These are phyloP conservation scores for Falco berigora DNA, from an alignment of 2,797 vertebrate genomes.

Conservation along the genomic window DNA sequence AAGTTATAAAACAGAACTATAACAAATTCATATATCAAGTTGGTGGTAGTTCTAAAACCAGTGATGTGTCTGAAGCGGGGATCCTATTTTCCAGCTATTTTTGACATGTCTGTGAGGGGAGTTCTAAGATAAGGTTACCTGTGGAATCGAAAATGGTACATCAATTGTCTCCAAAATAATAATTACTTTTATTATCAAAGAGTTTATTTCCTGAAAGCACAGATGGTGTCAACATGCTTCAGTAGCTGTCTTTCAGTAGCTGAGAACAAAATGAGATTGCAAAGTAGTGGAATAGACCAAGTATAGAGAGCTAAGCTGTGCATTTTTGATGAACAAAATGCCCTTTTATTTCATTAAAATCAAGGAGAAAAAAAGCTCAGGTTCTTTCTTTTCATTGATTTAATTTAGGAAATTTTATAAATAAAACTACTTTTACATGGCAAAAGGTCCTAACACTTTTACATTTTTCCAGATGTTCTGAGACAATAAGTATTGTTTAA, in stretches of 20 bases:
- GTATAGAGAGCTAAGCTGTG: neutral
- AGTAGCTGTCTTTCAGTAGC: neutral
- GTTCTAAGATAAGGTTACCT: neutral
- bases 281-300: neutral
- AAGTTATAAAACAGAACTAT: neutral
- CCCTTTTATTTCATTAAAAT: neutral
- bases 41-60: neutral
- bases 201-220: constrained; percentile 2
- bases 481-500: neutral
- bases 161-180: neutral
- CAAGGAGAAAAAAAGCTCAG: neutral
- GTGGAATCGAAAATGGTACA: neutral
- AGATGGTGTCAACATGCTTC: constrained; percentile 32
- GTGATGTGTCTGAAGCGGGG: neutral
- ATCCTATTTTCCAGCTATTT: neutral
- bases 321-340: neutral
- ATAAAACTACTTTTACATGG: neutral
- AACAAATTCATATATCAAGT: fast-evolving
- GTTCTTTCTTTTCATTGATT: neutral
- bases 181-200: neutral
- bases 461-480: neutral
- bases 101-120: neutral
- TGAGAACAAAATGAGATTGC: neutral
- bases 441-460: neutral
- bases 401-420: neutral